Conservation (phyloP, 2,113 vertebrate genomes). For the Hemiprocne comata region DNA sequence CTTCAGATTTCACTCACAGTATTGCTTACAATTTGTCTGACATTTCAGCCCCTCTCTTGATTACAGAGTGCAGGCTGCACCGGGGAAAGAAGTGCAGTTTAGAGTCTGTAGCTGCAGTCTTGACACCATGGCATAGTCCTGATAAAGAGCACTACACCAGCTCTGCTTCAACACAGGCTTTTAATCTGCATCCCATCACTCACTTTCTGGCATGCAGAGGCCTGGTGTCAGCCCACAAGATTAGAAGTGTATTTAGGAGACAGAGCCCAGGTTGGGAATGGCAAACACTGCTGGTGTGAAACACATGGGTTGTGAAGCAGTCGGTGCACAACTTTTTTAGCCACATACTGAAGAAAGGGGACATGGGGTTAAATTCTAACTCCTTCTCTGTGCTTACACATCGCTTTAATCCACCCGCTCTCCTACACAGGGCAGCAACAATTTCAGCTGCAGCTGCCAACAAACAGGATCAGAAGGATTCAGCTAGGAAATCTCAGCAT, state of each 20-base stretch:
- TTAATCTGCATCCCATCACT: neutral
- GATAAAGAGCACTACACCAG: neutral
- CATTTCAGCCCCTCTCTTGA: neutral
- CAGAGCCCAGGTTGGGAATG: neutral
- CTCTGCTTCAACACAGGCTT: constrained; percentile 16
- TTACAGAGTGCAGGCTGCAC: neutral
- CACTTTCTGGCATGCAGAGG: constrained; percentile 19
- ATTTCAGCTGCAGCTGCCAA: constrained; percentile 50
- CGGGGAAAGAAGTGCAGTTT: neutral
- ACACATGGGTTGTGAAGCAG: neutral
- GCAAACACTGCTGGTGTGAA: neutral
- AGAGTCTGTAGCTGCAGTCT: neutral
- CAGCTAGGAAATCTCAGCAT: constrained; percentile 47
- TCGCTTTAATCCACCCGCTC: constrained; percentile 25
- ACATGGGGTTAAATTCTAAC: constrained; percentile 15
- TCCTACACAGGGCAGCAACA: constrained; percentile 17
- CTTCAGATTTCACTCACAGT: neutral
- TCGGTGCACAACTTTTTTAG: neutral
- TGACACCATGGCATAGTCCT: neutral
- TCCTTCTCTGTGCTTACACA: neutral
- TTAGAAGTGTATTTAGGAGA: constrained; percentile 12
- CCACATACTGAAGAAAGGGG: neutral
- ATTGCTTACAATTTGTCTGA: neutral
- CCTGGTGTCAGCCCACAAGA: constrained; percentile 17
- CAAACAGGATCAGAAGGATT: constrained; percentile 46